Evolutionary conservation across 2,888 invertebrate genomes (phyloP), one percentile per base, ranked within the genome.

Genomic region (Orthonychiurus folsomi): DNA sequence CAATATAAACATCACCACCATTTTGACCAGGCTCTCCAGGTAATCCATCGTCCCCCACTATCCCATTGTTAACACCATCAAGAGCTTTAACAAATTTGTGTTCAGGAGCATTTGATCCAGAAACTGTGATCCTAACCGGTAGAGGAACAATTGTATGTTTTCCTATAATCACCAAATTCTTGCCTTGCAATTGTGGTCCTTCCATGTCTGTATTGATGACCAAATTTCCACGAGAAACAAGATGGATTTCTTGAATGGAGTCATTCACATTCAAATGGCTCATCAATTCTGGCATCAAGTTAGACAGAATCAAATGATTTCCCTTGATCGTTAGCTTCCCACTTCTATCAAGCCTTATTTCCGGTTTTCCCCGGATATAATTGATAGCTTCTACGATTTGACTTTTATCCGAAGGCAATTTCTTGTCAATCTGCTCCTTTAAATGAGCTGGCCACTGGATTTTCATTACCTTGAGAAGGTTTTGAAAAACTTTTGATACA

Each of bases 261-360:
- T 48, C 48, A 12, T 15, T 12, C n/a, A 15, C n/a, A n/a, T 48
- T 48, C 15, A 48, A n/a, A n/a, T 48, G 48, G 48, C n/a, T 48
- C 15, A 15, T 12, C 15, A 48, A n/a, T n/a, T 48, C 48, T 48
- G 12, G 48, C 15, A 48, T 12, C 15, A 48, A 15, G 48, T n/a
- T 48, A n/a, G 48, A 48, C 15, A 48, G 48, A n/a, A 48, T 48
- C 48, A 48, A n/a, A n/a, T 48, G 48, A n/a, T 48, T 48, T 12
- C 15, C 48, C 15, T n/a, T 12, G 15, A 48, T n/a, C 12, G n/a
- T 48, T 12, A n/a, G 48, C 48, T 48, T 12, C n/a, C 48, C 48
- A 48, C n/a, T n/a, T 48, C n/a, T n/a, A n/a, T 48, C 48, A n/a
- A 48, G 15, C 48, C n/a, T 12, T 15, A 48, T n/a, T 48, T 48